These are phyloP conservation scores for Oostethus manadensis DNA, from an alignment of 2,113 vertebrate species.

Conservation along the genomic window DNA sequence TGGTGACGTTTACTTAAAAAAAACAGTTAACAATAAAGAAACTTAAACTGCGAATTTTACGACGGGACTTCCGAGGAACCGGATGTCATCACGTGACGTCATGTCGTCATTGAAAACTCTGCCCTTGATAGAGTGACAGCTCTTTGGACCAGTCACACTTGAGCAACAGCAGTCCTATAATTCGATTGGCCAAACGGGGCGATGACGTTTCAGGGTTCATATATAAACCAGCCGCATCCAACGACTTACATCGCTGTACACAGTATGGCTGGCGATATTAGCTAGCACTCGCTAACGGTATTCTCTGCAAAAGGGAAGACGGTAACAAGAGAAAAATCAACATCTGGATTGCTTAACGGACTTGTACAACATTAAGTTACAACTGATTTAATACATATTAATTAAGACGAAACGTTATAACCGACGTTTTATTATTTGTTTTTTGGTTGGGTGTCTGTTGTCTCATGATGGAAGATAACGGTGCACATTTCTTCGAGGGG, in stretches of 20 bases:
- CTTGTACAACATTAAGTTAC: constrained; percentile 78
- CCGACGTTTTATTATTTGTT: constrained; percentile 65
- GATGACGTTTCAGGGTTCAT: neutral
- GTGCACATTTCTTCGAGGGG: constrained; percentile 99
- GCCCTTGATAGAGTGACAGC: constrained; percentile 24
- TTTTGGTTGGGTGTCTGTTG: constrained; percentile 86
- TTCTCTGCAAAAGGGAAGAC: constrained; percentile 97
- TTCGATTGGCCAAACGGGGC: constrained; percentile 17
- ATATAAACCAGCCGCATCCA: constrained; percentile 71
- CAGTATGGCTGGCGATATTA: constrained; percentile 99
- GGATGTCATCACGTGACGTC: constrained; percentile 17
- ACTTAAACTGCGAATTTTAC: no score
- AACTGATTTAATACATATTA: constrained; percentile 59
- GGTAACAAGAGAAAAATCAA: constrained; percentile 74
- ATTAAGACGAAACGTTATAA: constrained; percentile 52
- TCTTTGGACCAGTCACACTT: constrained; percentile 25
- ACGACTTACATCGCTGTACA: constrained; percentile 75
- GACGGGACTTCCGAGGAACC: no score
- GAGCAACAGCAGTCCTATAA: accelerated
- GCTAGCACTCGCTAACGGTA: constrained; percentile 95
- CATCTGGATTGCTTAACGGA: constrained; percentile 73
- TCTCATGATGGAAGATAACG: constrained; percentile 92
- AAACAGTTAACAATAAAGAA: no score
- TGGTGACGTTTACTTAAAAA: no score
- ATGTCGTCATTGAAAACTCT: constrained; percentile 3